These are phyloP conservation scores for Camelus bactrianus DNA, from an alignment of 2,113 vertebrate species.

Conservation along the genomic window DNA sequence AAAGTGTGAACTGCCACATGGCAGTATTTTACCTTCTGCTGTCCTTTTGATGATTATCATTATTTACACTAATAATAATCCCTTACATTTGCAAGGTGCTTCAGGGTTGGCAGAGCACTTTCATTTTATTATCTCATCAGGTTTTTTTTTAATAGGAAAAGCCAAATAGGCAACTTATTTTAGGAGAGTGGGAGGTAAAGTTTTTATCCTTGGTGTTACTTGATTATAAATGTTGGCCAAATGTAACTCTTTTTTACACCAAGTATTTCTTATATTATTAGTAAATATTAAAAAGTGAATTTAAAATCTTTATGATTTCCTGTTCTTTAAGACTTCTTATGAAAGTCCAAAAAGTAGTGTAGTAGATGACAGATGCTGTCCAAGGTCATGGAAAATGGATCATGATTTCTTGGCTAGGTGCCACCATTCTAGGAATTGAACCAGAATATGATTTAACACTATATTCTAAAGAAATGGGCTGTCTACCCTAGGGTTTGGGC, in stretches of 20 bases:
- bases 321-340: not conserved
- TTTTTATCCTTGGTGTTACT: slow-evolving; percentile 8
- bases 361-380: not conserved
- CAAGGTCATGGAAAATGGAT: not conserved
- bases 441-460: not conserved
- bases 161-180: slow-evolving; percentile 19
- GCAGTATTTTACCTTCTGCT: not conserved
- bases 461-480: not conserved
- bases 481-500: not conserved
- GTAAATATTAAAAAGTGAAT: slow-evolving; percentile 36
- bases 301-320: not conserved
- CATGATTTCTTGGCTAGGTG: not conserved
- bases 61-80: not conserved
- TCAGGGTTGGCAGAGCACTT: not conserved
- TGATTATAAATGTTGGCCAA: not conserved
- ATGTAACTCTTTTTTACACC: not conserved
- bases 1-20: fast-evolving
- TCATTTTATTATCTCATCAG: not conserved
- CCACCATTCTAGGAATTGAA: not conserved
- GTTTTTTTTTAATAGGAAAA: slow-evolving; percentile 17
- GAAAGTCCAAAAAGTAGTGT: not conserved
- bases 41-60: not conserved
- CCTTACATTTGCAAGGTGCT: slow-evolving; percentile 11
- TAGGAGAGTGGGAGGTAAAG: not conserved
- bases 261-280: slow-evolving; percentile 11